Conservation (phyloP, 2,888 invertebrate genomes). For the Disparrhopalites patrizii region DNA sequence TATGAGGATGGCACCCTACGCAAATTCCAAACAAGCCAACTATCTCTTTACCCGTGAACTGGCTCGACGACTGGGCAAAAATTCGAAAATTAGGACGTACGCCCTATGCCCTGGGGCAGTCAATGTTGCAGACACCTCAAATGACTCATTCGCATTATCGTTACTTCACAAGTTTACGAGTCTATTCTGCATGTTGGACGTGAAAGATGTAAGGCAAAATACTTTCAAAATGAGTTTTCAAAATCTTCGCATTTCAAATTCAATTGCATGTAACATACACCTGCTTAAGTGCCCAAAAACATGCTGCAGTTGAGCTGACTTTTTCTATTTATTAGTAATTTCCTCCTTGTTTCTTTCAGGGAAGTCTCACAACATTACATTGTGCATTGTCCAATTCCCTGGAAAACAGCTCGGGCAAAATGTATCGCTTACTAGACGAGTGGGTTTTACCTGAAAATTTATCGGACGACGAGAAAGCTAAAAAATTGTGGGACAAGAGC, state of each 20-base stretch:
- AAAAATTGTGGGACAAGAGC: not conserved
- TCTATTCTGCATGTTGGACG: not conserved
- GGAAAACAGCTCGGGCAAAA: not conserved
- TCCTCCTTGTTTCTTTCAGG: not conserved
- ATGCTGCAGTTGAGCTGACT: too few species aligned
- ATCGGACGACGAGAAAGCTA: not conserved
- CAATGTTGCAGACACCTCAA: not conserved
- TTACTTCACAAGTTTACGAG: not conserved
- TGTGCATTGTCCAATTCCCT: not conserved
- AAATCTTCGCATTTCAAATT: too few species aligned
- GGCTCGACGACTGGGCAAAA: not conserved
- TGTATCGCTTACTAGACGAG: not conserved
- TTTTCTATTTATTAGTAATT: too few species aligned
- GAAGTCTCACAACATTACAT: not conserved
- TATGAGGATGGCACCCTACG: not conserved
- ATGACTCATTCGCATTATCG: not conserved
- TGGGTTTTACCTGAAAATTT: not conserved
- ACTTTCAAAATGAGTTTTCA: not conserved
- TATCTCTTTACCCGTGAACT: not conserved
- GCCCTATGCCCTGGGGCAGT: not conserved
- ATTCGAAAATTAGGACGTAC: not conserved
- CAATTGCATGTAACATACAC: too few species aligned
- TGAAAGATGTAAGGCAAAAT: not conserved
- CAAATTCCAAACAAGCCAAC: not conserved
- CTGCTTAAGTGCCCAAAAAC: too few species aligned